Conservation (phyloP, 2,797 vertebrate species). For the Lagorchestes hirsutus region DNA sequence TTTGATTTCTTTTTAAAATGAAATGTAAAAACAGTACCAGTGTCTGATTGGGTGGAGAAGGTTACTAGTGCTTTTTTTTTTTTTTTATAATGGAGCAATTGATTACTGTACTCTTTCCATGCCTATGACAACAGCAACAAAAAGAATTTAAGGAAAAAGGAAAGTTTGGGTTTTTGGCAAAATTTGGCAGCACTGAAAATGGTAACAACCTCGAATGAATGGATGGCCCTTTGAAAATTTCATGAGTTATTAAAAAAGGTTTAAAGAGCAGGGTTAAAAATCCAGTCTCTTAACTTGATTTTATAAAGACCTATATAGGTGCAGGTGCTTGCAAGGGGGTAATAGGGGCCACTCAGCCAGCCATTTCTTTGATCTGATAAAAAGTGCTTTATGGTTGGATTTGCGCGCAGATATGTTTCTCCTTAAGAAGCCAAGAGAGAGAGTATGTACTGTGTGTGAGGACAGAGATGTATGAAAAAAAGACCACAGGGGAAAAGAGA, state of each 20-base stretch:
- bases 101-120: constrained; percentile 83
- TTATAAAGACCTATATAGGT: constrained; percentile 80
- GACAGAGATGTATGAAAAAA: constrained; percentile 65
- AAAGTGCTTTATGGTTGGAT: constrained; percentile 92
- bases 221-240: constrained; percentile 82
- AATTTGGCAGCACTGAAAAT: constrained; percentile 91
- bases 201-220: constrained; percentile 77
- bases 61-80: constrained; percentile 73
- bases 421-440: constrained; percentile 85
- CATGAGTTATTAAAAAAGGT: constrained; percentile 82
- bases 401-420: constrained; percentile 91
- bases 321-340: constrained; percentile 78
- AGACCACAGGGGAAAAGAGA: constrained; percentile 71
- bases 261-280: constrained; percentile 82
- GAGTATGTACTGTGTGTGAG: constrained; percentile 80
- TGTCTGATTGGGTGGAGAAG: constrained; percentile 69
- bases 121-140: constrained; percentile 72
- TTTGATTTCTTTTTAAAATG: constrained; percentile 34
- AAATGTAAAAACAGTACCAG: constrained; percentile 60
- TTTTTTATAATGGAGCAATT: constrained; percentile 67
- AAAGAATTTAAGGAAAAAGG: constrained; percentile 56
- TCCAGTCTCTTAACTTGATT: constrained; percentile 72
- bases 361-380: constrained; percentile 80
- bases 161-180: constrained; percentile 91
- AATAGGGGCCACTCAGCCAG: constrained; percentile 72